These are phyloP conservation scores for Hemicordylus capensis DNA, from an alignment of 2,113 vertebrate genomes.

Conservation along the genomic window DNA sequence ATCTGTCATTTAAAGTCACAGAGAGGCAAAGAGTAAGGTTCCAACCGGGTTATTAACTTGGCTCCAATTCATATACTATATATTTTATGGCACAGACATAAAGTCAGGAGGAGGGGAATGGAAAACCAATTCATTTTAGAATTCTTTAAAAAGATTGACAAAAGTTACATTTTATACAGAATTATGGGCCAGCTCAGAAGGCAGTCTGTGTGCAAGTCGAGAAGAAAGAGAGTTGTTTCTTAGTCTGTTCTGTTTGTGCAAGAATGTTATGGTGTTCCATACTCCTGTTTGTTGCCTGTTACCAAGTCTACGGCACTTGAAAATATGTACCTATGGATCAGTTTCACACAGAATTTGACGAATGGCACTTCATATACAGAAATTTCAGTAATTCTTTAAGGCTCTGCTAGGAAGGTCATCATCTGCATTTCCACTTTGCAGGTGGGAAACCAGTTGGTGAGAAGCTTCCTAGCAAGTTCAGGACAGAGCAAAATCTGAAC, in stretches of 20 bases:
- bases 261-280: not conserved
- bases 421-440: not conserved
- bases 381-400: not conserved
- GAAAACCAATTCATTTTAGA: slow-evolving; percentile 15
- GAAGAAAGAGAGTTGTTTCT: not conserved
- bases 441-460: not conserved
- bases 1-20: slow-evolving; percentile 26
- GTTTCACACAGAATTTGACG: not conserved
- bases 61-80: not conserved
- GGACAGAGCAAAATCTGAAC: not conserved
- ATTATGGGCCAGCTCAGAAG: slow-evolving; percentile 15
- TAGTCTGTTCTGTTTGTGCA: not conserved
- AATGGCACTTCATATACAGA: not conserved
- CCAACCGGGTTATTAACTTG: slow-evolving; percentile 5
- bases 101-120: not conserved
- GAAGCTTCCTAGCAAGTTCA: not conserved
- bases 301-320: not conserved
- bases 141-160: not conserved
- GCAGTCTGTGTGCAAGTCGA: not conserved
- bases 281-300: not conserved
- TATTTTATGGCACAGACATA: slow-evolving; percentile 7
- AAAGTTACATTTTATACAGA: not conserved
- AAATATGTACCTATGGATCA: not conserved
- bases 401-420: not conserved
- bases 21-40: not conserved